Evolutionary conservation across 2,797 vertebrate species (phyloP).

Genomic region (Austrolebias charrua): DNA sequence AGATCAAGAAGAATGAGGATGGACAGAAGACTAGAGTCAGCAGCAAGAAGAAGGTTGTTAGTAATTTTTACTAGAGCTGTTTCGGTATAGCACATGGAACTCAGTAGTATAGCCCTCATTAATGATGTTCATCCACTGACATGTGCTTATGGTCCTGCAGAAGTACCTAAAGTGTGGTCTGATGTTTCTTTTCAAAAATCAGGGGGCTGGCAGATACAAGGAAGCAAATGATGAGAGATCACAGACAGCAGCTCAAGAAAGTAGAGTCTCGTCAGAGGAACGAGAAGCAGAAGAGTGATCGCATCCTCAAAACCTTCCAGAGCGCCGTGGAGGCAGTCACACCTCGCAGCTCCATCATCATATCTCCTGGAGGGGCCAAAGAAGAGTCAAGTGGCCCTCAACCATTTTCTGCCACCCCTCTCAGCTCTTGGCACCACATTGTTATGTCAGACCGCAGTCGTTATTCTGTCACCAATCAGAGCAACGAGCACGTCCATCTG

Average conservation of each 20-base stretch:
- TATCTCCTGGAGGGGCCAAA: conserved; percentile 75
- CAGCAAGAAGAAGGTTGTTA: too few relatives aligned
- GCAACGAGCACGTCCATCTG: conserved; percentile 72
- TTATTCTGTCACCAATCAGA: conserved; percentile 75
- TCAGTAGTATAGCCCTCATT: conserved; percentile 5
- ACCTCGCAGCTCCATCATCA: conserved; percentile 79
- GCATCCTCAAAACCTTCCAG: conserved; percentile 85
- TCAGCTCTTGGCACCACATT: conserved; percentile 84
- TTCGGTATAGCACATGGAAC: too few relatives aligned
- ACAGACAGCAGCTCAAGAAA: conserved; percentile 79
- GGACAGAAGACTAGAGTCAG: too few relatives aligned
- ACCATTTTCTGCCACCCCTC: conserved; percentile 79
- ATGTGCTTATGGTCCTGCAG: not conserved
- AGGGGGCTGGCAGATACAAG: conserved; percentile 85
- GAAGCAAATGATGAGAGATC: conserved; percentile 85
- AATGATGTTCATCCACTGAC: not conserved
- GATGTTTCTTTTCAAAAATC: conserved; percentile 25
- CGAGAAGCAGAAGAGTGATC: conserved; percentile 83
- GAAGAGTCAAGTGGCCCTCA: conserved; percentile 75
- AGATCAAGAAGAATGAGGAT: too few relatives aligned
- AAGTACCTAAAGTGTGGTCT: not conserved
- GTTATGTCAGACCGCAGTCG: conserved; percentile 79
- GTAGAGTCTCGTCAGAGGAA: conserved; percentile 84
- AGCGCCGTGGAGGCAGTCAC: conserved; percentile 81
- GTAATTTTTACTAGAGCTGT: too few relatives aligned